These are phyloP conservation scores for Popillia japonica DNA, from an alignment of 1,140 invertebrate genomes.

Conservation along the genomic window DNA sequence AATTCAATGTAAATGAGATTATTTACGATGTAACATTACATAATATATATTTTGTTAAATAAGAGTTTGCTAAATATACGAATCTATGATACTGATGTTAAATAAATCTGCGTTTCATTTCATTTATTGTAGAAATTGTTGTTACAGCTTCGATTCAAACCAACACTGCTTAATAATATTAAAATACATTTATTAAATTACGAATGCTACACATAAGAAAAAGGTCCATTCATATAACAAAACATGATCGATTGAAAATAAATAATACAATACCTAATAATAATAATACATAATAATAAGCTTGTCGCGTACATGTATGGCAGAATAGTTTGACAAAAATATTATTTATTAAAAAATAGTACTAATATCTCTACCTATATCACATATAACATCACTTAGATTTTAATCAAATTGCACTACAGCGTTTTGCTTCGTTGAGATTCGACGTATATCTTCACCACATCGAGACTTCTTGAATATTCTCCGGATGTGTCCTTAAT, in stretches of 20 bases:
- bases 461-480: slow-evolving; percentile 34
- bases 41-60: slow-evolving; percentile 30
- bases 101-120: background rate
- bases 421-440: slow-evolving; percentile 3
- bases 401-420: slow-evolving; percentile 24
- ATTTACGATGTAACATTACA: slow-evolving; percentile 7
- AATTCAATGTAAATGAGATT: slow-evolving; percentile 11
- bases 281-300: background rate
- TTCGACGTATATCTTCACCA: slow-evolving; percentile 9
- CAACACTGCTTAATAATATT: background rate
- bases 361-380: slow-evolving; percentile 37
- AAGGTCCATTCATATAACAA: slow-evolving; percentile 26
- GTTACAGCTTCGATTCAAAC: no score
- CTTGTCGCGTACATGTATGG: background rate
- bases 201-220: background rate
- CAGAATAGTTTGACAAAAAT: slow-evolving; percentile 20
- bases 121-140: background rate
- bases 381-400: slow-evolving; percentile 37
- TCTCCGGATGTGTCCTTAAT: slow-evolving; percentile 1
- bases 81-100: background rate
- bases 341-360: slow-evolving; percentile 19
- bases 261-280: slow-evolving; percentile 28
- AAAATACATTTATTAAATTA: background rate
- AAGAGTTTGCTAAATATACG: slow-evolving; percentile 21
- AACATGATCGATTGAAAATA: slow-evolving; percentile 14